Conservation (phyloP, 2,113 vertebrate genomes). For the Hippocampus abdominalis region DNA sequence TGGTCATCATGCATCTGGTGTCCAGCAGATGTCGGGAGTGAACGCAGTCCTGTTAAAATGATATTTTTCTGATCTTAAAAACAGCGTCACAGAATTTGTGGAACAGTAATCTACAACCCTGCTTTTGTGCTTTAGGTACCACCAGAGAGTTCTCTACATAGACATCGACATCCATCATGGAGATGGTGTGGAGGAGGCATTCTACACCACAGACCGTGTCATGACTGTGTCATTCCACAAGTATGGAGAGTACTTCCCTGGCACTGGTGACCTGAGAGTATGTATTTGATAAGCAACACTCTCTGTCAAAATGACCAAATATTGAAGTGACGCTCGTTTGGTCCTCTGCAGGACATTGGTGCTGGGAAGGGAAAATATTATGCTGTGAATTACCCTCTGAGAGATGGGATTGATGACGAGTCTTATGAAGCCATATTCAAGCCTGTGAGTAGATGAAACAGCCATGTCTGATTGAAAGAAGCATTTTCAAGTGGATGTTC, state of each 20-base stretch:
- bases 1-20: too few relatives aligned
- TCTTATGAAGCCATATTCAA: conserved; percentile 98
- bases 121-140: conserved; percentile 79
- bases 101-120: neutral
- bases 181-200: conserved; percentile 96
- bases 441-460: conserved; percentile 77
- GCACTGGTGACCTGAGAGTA: conserved; percentile 95
- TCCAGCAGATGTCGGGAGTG: too few relatives aligned
- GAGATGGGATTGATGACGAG: conserved; percentile 96
- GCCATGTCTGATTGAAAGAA: neutral
- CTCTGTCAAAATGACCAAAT: neutral
- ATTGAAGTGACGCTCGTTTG: neutral
- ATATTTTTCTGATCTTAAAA: too few relatives aligned
- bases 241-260: conserved; percentile 98
- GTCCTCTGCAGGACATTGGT: conserved; percentile 84
- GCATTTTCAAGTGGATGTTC: neutral
- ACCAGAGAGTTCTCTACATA: conserved; percentile 97
- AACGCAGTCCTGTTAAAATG: too few relatives aligned
- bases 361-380: conserved; percentile 99
- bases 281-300: conserved; percentile 20
- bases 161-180: conserved; percentile 99
- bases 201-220: conserved; percentile 97
- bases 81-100: too few relatives aligned
- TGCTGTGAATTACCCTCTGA: conserved; percentile 94
- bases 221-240: conserved; percentile 99